phyloP scores from a whole-genome alignment of 2,797 vertebrate species.

The Muscicapa comitata region DNA sequence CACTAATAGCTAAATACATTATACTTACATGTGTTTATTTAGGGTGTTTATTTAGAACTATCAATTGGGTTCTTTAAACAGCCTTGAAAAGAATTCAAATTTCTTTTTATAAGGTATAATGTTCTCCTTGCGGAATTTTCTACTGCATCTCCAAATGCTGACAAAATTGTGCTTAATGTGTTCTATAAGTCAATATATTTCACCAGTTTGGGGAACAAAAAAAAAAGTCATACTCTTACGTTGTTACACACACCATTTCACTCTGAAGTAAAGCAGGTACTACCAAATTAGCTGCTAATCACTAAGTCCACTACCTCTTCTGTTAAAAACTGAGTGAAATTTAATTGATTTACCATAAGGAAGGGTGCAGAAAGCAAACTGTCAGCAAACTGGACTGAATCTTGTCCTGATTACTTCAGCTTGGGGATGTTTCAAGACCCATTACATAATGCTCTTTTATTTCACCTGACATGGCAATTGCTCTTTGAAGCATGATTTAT shows the following conservation, averaged over 20 bases:
- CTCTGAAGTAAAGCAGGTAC: not conserved
- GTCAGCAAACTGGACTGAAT: constrained; percentile 28
- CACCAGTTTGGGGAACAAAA: not conserved
- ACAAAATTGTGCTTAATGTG: not conserved
- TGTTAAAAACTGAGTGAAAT: not conserved
- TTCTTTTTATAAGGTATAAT: not conserved
- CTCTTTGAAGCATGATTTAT: constrained; percentile 42
- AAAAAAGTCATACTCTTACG: not conserved
- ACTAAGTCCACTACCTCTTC: not conserved
- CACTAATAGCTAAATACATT: not conserved
- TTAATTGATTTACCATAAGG: not conserved
- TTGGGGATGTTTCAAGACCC: constrained; percentile 41
- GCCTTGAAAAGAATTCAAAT: not conserved
- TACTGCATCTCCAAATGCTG: not conserved
- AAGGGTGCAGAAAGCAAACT: not conserved
- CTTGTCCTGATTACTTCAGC: constrained; percentile 47
- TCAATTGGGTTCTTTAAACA: not conserved
- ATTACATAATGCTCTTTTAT: constrained; percentile 46
- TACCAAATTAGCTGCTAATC: not conserved
- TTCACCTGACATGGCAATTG: constrained; percentile 61
- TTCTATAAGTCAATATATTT: not conserved
- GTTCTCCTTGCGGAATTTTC: not conserved
- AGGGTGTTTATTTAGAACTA: not conserved
- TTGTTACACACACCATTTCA: not conserved
- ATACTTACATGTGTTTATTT: not conserved